These are phyloP conservation scores for Rhagologus leucostigma DNA, from an alignment of 2,113 vertebrate species.

Conservation along the genomic window DNA sequence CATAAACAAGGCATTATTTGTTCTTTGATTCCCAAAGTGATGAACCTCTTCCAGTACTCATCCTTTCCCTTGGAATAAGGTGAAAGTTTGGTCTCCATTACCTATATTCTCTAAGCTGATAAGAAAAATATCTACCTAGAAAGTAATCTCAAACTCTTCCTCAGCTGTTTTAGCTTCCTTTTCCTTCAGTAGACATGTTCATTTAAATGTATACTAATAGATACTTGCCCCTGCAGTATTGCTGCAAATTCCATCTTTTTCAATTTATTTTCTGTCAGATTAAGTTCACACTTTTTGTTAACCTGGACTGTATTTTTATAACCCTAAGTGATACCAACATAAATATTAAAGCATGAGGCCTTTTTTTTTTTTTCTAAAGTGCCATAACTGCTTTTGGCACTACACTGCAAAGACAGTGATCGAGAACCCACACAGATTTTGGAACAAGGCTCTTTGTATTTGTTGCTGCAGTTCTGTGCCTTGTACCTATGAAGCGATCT, in stretches of 20 bases:
- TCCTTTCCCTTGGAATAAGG: not conserved
- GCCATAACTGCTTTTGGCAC: not conserved
- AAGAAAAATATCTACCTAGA: not conserved
- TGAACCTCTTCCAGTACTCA: not conserved
- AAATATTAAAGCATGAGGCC: not conserved
- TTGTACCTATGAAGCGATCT: not conserved
- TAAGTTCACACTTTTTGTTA: not conserved
- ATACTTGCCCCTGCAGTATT: not conserved
- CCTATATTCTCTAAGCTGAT: not conserved
- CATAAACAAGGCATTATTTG: not conserved
- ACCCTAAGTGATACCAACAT: not conserved
- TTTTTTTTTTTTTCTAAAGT: not conserved
- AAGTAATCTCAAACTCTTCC: not conserved
- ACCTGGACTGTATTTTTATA: not conserved
- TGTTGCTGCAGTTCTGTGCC: not conserved
- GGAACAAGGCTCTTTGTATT: not conserved
- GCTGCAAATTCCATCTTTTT: not conserved
- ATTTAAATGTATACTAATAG: not conserved
- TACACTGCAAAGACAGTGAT: not conserved
- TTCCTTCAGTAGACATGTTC: not conserved
- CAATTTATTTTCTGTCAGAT: not conserved
- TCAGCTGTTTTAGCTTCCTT: not conserved
- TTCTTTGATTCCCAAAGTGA: not conserved
- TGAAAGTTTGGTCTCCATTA: not conserved
- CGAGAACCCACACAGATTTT: not conserved